A percentile compares a stretch with the other conserved stretches of the same genome.
Evolutionary conservation across 2,113 vertebrate species (phyloP).

Genomic region (Scatophagus argus): DNA sequence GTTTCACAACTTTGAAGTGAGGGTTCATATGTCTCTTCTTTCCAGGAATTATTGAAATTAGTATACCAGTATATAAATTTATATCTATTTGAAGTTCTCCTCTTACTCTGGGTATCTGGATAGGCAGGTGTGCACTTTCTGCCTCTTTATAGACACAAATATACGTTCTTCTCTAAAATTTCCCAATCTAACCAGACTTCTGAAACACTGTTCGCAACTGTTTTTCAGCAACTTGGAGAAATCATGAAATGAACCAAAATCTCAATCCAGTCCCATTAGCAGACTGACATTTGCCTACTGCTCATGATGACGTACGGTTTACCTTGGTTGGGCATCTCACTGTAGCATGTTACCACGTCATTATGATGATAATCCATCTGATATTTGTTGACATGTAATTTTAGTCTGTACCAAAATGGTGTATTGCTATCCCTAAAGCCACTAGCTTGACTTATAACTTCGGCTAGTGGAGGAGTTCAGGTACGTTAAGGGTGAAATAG

Average conservation of each 20-base stretch:
- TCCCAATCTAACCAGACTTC: background rate
- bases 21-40: constrained; percentile 12
- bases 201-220: background rate
- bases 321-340: too few relatives aligned
- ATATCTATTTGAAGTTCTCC: background rate
- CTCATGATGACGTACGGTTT: too few relatives aligned
- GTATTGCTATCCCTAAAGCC: background rate
- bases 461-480: background rate
- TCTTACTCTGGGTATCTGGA: background rate
- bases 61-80: background rate
- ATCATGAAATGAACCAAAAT: background rate
- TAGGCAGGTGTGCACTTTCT: background rate
- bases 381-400: background rate
- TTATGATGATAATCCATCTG: background rate
- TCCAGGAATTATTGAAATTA: constrained; percentile 23
- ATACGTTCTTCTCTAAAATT: background rate
- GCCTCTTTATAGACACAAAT: constrained; percentile 21
- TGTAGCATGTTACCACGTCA: too few relatives aligned
- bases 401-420: too few relatives aligned
- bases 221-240: background rate
- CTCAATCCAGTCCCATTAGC: background rate
- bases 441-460: background rate
- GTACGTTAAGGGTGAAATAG: background rate
- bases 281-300: background rate
- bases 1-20: constrained; percentile 36